phyloP scores from a whole-genome alignment of 2,113 vertebrate genomes.

The Erinaceus europaeus region DNA sequence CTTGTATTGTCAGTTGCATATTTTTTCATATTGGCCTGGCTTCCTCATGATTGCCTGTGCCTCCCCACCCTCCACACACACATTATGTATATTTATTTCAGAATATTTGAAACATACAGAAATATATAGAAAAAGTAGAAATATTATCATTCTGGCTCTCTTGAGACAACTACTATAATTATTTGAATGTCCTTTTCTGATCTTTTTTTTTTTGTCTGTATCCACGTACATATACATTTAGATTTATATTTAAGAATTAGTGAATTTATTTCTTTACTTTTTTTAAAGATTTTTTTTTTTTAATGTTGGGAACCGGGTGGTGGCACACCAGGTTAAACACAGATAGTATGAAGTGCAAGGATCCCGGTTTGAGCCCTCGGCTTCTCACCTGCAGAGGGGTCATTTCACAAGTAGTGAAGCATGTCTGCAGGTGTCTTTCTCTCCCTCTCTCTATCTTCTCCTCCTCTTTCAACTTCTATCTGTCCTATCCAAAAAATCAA shows the following conservation, averaged over 20 bases:
- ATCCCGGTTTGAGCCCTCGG: no score
- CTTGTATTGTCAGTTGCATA: background rate
- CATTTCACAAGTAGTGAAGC: no score
- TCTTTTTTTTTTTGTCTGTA: background rate
- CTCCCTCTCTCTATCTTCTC: no score
- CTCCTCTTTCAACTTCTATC: no score
- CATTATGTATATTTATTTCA: background rate
- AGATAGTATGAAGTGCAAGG: no score
- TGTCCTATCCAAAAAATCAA: no score
- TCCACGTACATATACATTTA: background rate
- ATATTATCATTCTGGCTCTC: background rate
- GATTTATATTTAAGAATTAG: background rate
- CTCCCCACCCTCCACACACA: background rate
- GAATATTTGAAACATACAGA: conserved; percentile 2
- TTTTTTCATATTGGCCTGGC: background rate
- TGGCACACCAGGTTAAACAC: no score
- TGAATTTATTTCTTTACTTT: background rate
- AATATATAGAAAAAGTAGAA: conserved; percentile 26
- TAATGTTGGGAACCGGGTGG: no score
- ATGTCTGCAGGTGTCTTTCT: no score
- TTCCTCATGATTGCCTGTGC: background rate
- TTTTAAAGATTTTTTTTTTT: conserved; percentile 9
- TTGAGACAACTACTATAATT: background rate
- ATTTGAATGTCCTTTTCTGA: background rate
- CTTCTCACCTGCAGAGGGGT: no score